Percentiles rank a stretch among this genome's conserved stretches.
These are phyloP conservation scores for Spinibarbus caldwelli DNA, from an alignment of 2,797 vertebrate species.

Conservation along the genomic window DNA sequence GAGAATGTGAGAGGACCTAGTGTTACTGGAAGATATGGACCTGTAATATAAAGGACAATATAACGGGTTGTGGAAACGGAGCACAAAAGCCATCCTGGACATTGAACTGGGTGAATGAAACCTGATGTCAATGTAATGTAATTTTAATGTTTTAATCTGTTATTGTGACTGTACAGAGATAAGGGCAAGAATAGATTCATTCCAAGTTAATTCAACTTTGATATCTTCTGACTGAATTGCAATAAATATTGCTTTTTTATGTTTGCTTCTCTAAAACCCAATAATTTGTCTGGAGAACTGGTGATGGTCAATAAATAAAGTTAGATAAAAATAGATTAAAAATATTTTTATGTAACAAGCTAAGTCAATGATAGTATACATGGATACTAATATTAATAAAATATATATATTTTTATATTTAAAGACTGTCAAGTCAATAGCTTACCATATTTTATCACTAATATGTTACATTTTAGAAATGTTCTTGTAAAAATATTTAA, in stretches of 20 bases:
- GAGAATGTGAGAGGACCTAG: background rate
- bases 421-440: background rate
- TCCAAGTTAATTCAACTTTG: background rate
- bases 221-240: constrained; percentile 15
- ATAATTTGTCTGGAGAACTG: background rate
- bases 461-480: background rate
- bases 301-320: background rate
- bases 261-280: background rate
- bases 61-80: background rate
- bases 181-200: background rate
- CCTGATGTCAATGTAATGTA: background rate
- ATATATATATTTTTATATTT: background rate
- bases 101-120: background rate
- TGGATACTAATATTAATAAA: background rate
- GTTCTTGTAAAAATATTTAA: background rate
- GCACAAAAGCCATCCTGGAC: constrained; percentile 15
- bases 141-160: constrained; percentile 1
- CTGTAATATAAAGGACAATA: background rate
- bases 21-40: background rate
- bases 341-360: background rate
- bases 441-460: background rate
- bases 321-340: background rate
- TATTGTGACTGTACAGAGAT: constrained; percentile 9
- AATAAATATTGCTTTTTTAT: constrained; percentile 4
- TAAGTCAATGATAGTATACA: background rate